These are phyloP conservation scores for Globia sparganii DNA, from an alignment of 2,888 invertebrate species.

Conservation along the genomic window DNA sequence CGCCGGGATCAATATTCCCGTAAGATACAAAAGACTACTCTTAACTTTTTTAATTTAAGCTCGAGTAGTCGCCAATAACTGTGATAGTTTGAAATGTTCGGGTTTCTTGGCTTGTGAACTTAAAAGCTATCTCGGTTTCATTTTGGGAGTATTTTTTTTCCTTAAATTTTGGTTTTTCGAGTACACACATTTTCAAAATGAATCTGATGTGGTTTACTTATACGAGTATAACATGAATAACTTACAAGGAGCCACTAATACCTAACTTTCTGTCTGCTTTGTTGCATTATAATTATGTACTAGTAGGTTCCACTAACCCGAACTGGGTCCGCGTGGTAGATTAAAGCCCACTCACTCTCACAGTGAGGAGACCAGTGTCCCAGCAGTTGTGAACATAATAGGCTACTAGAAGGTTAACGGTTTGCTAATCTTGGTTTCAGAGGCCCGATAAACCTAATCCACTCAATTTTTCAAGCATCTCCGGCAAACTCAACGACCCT, in stretches of 20 bases:
- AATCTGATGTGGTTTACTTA: not conserved
- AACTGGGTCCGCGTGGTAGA: not conserved
- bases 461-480: not conserved
- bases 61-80: not conserved
- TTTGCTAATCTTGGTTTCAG: not conserved
- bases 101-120: not conserved
- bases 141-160: not conserved
- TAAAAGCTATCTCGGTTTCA: not conserved
- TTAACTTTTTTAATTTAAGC: conserved; percentile 24
- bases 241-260: no score
- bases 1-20: not conserved
- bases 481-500: not conserved
- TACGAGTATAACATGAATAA: not conserved
- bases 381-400: not conserved
- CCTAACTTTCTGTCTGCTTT: not conserved
- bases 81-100: conserved; percentile 16
- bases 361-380: not conserved
- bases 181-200: not conserved
- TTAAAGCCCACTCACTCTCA: not conserved
- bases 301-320: not conserved
- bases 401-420: not conserved
- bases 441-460: not conserved
- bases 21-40: not conserved
- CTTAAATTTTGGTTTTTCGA: not conserved
- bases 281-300: not conserved